These are phyloP conservation scores for Epinephelus cyanopodus DNA, from an alignment of 2,113 vertebrate species.

Conservation along the genomic window DNA sequence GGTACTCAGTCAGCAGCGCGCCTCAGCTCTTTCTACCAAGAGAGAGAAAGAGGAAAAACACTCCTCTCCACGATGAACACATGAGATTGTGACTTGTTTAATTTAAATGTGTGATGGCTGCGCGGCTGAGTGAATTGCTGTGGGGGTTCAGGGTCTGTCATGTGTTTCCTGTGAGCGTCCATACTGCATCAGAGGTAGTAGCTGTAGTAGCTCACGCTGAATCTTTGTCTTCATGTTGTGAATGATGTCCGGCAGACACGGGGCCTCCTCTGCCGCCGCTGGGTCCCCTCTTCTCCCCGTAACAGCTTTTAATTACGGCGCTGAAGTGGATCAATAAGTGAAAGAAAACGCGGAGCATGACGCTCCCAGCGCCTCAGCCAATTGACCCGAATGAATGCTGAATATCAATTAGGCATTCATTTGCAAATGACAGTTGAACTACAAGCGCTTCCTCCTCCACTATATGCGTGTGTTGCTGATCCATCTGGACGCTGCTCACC, in stretches of 20 bases:
- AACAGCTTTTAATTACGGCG: conserved; percentile 20
- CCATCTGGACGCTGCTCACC: conserved; percentile 50
- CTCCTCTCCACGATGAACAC: neutral
- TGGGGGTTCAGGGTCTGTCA: conserved; percentile 32
- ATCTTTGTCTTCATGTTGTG: conserved; percentile 57
- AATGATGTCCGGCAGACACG: neutral
- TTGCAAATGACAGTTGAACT: conserved; percentile 79
- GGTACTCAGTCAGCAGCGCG: conserved; percentile 1
- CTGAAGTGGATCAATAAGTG: conserved; percentile 31
- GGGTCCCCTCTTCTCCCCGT: neutral
- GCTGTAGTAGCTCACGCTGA: conserved; percentile 33
- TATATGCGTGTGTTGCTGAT: conserved; percentile 32
- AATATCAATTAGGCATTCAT: conserved; percentile 81
- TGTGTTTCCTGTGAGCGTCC: conserved; percentile 67
- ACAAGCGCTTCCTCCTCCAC: conserved; percentile 32
- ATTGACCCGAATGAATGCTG: conserved; percentile 75
- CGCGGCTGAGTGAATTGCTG: neutral
- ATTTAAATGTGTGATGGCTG: neutral
- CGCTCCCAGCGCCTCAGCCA: conserved; percentile 58
- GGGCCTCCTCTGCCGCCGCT: conserved; percentile 26
- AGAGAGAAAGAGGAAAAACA: neutral
- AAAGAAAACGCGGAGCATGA: conserved; percentile 36
- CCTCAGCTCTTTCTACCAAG: neutral
- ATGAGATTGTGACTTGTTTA: neutral
- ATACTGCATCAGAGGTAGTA: conserved; percentile 59